Base-by-base conservation (phyloP, 37 sponge, comb jelly and placozoan genomes). In the Theonella swinhoei region DNA sequence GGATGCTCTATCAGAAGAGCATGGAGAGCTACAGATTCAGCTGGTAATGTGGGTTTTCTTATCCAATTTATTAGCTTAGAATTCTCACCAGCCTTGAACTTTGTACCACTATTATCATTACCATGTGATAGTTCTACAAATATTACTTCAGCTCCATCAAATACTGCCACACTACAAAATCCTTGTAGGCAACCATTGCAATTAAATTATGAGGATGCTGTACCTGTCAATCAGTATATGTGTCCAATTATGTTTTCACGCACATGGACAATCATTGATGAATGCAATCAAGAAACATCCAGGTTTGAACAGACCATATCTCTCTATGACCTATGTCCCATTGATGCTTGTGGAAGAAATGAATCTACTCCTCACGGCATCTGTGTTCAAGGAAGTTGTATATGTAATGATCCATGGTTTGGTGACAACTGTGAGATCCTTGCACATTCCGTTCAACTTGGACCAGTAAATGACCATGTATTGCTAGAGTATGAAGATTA, bases 1-100 rank as follows among this genome's bases (percentile, higher is more conserved):
- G 77, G 85, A 4, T 84, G 85, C 38, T 42, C 24, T 11, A 33
- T 84, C 9, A 32, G 30, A 28, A 76, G 85, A 8, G 30, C 35
- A 1, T 84, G 85, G 85, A 75, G 0, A n/a, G 85, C 85, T 1
- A 43, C 34, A 17, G 85, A 84, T 75, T 3, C 76, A 2, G 85
- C 85, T 32, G 77, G 77, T 19, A 84, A 84, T 28, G 68, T 34
- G 19, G 85, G 68, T 35, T 34, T 3, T 1, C n/a, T 39, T 3
- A 28, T 36, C 1, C 85, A 84, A 42, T 1, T 35, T n/a, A 65
- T 84, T 35, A 32, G 34, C 14, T 39, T 84, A 1, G 79, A 63
- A 4, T 78, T 33, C 31, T 63, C 40, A 26, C 66, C 66, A 23
- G 35, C 38, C 4, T 7, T 78, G 14, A 63, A 64, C 17, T 26